Percentiles rank a stretch among this genome's conserved stretches.
These are phyloP conservation scores for Microcebus ravelobensis DNA, from an alignment of 2,113 vertebrate species.

Conservation along the genomic window DNA sequence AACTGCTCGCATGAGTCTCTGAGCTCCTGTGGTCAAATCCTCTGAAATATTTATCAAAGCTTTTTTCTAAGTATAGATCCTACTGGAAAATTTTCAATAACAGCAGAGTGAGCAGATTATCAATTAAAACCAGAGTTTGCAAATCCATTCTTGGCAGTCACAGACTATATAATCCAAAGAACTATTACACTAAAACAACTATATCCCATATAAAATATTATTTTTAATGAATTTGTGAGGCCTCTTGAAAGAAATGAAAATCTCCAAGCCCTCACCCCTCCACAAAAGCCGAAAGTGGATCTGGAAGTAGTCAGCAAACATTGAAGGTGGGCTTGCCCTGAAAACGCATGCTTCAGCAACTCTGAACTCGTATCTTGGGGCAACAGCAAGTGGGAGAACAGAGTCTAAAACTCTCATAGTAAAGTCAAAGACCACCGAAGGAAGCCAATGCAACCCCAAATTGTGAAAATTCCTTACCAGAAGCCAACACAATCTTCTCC, in stretches of 20 bases:
- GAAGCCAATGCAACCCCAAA: not conserved
- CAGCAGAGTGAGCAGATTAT: slow-evolving; percentile 58
- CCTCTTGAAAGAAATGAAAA: not conserved
- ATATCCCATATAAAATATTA: not conserved
- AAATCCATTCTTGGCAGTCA: slow-evolving; percentile 37
- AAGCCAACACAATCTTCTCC: not conserved
- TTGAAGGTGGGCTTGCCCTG: not conserved
- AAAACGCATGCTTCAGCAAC: not conserved
- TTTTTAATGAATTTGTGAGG: not conserved
- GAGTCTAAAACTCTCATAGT: not conserved
- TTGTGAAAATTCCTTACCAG: not conserved
- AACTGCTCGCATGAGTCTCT: slow-evolving; percentile 20
- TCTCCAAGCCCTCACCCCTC: not conserved
- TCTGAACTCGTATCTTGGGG: not conserved
- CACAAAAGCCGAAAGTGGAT: not conserved
- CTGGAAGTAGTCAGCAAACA: not conserved
- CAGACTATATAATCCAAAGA: not conserved
- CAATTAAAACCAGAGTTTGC: slow-evolving; percentile 61
- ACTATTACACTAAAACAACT: not conserved
- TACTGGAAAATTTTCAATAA: slow-evolving; percentile 44
- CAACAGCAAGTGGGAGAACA: not conserved
- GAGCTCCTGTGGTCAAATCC: not conserved
- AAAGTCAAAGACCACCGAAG: not conserved
- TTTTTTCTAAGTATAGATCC: slow-evolving; percentile 45
- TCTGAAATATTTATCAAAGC: slow-evolving; percentile 69